Conservation (phyloP, 2,797 vertebrate genomes). For the Microtus agrestis region DNA sequence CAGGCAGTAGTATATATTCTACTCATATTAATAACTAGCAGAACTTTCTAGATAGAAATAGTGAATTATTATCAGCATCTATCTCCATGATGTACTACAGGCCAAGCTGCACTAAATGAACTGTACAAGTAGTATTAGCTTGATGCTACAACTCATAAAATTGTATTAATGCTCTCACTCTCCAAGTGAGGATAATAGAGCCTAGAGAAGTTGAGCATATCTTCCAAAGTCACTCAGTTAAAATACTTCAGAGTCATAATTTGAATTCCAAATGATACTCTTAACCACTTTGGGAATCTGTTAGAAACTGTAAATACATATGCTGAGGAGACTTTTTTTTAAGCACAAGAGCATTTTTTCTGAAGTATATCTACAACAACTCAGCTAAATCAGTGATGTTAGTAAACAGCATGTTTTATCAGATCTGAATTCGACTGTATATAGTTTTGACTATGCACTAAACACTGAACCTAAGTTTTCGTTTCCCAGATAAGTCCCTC, state of each 20-base stretch:
- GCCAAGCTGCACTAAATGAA: not conserved
- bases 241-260: not conserved
- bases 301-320: not conserved
- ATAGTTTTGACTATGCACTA: not conserved
- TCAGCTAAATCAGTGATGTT: not conserved
- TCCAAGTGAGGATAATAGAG: not conserved
- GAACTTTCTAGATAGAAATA: not conserved
- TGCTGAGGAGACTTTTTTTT: not conserved
- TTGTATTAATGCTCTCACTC: constrained; percentile 23
- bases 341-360: not conserved
- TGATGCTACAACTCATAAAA: not conserved
- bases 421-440: not conserved
- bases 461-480: not conserved
- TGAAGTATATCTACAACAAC: not conserved
- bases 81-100: not conserved
- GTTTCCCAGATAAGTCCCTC: not conserved
- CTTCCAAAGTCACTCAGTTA: not conserved
- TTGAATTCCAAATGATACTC: constrained; percentile 25
- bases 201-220: constrained; percentile 10
- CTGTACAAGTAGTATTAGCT: not conserved
- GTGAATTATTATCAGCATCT: not conserved
- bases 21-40: constrained; percentile 8
- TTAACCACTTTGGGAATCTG: not conserved
- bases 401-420: constrained; percentile 17
- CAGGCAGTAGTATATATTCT: not conserved